These are phyloP conservation scores for Notodromas monacha DNA, from an alignment of 2,888 invertebrate genomes.

Conservation along the genomic window DNA sequence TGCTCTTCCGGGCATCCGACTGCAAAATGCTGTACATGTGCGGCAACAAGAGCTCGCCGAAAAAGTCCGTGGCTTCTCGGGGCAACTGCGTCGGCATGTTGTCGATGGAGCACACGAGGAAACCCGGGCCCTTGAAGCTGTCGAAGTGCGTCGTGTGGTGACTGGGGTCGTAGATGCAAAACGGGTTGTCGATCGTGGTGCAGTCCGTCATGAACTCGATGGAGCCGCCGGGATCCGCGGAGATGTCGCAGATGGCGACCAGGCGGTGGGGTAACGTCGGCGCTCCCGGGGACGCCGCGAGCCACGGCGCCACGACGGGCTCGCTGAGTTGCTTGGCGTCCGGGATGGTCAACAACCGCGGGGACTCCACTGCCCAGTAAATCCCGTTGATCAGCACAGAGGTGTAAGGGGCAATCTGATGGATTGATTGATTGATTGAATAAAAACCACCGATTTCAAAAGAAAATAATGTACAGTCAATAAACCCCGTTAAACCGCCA, in stretches of 20 bases:
- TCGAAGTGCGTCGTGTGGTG: slow-evolving; percentile 87
- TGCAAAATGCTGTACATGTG: slow-evolving; percentile 56
- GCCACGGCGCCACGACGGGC: slow-evolving; percentile 67
- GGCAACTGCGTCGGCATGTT: slow-evolving; percentile 99
- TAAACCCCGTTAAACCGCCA: no score
- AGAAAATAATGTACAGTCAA: no score
- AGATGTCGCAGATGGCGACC: slow-evolving; percentile 81
- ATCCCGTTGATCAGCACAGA: slow-evolving; percentile 91
- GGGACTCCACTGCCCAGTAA: slow-evolving; percentile 91
- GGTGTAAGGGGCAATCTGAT: slow-evolving; percentile 83
- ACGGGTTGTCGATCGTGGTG: slow-evolving; percentile 95
- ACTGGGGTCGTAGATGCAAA: slow-evolving; percentile 96
- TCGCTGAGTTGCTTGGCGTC: slow-evolving; percentile 78
- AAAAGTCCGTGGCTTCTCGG: slow-evolving; percentile 82
- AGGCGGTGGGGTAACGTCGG: slow-evolving; percentile 62
- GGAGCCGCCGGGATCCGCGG: slow-evolving; percentile 90
- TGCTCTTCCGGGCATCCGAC: slow-evolving; percentile 41
- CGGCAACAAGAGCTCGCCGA: slow-evolving; percentile 67
- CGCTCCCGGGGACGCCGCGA: slow-evolving; percentile 54
- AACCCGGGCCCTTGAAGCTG: slow-evolving; percentile 84
- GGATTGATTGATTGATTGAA: no score
- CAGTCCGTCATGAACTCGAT: slow-evolving; percentile 99
- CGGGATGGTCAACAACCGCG: slow-evolving; percentile 77
- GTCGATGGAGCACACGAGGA: slow-evolving; percentile 95
- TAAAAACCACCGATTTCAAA: no score